Evolutionary conservation across 2,888 invertebrate genomes (phyloP).

Genomic region (Acanthoscelides obtectus): DNA sequence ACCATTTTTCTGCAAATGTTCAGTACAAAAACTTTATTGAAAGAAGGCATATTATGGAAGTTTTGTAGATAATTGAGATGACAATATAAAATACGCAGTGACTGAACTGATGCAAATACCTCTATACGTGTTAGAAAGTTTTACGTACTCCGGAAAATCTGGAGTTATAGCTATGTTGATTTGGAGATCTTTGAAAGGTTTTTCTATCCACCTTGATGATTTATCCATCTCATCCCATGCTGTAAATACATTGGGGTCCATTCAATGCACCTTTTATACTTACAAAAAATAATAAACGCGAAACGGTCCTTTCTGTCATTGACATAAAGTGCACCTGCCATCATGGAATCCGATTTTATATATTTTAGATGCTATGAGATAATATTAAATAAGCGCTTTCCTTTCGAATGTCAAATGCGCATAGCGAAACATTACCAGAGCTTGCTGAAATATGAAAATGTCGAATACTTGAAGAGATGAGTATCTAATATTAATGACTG

Average conservation of each 20-base stretch:
- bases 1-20: too few species aligned
- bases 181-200: neutral
- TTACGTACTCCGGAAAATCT: too few species aligned
- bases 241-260: conserved; percentile 49
- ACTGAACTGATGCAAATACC: too few species aligned
- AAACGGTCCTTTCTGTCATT: conserved; percentile 39
- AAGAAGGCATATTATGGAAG: too few species aligned
- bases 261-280: conserved; percentile 39
- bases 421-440: neutral
- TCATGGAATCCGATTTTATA: conserved; percentile 29
- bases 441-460: too few species aligned
- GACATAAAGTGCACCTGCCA: conserved; percentile 40
- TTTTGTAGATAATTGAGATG: too few species aligned
- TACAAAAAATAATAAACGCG: conserved; percentile 40
- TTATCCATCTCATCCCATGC: conserved; percentile 38
- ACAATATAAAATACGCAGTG: too few species aligned
- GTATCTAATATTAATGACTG: too few species aligned
- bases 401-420: neutral
- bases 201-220: neutral
- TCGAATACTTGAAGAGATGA: too few species aligned
- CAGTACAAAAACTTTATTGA: too few species aligned
- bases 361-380: conserved; percentile 27
- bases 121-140: too few species aligned
- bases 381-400: neutral
- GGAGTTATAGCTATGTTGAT: neutral